Evolutionary conservation across 2,113 vertebrate species (phyloP).

Genomic region (Microcebus lehilahytsara): DNA sequence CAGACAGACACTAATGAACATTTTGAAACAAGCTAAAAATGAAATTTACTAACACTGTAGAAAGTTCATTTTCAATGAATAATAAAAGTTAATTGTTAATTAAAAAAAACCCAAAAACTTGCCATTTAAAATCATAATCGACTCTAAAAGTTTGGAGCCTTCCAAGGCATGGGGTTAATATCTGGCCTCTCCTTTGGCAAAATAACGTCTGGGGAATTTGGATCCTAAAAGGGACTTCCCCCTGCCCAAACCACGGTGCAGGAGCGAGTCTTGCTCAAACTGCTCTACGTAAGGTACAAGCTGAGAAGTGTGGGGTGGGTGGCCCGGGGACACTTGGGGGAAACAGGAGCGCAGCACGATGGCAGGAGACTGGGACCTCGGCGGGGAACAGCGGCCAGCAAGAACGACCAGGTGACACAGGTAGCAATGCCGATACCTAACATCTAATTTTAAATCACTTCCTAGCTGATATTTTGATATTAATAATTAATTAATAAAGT

Average conservation of each 20-base stretch:
- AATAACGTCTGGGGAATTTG: neutral
- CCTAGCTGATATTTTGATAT: neutral
- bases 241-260: neutral
- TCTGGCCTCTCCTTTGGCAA: neutral
- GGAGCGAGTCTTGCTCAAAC: neutral
- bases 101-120: neutral
- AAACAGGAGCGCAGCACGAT: neutral
- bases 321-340: neutral
- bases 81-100: conserved; percentile 74
- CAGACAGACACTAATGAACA: conserved; percentile 90
- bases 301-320: neutral
- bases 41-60: conserved; percentile 90
- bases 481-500: neutral
- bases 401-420: neutral
- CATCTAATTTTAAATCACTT: neutral
- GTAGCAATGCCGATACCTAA: neutral
- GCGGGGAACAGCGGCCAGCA: neutral
- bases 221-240: neutral
- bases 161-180: neutral
- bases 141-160: neutral
- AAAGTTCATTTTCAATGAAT: conserved; percentile 90
- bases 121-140: neutral
- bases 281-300: neutral
- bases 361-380: neutral
- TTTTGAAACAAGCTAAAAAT: conserved; percentile 93